Evolutionary conservation across 2,113 vertebrate species (phyloP).

Genomic region (Dicaeum eximium): DNA sequence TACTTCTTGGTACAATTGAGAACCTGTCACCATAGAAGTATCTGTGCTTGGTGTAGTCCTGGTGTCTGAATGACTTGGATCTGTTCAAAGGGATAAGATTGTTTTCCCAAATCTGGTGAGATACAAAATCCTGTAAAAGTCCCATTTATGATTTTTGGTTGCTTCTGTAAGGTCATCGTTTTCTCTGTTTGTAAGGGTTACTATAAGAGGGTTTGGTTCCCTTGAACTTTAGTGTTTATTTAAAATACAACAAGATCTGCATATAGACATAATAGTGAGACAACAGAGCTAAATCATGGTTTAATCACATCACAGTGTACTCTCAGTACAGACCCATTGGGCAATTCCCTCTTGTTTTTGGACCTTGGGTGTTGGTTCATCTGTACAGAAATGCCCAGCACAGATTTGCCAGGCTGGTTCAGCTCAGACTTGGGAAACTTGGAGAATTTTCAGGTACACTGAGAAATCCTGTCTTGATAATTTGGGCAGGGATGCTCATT

Average conservation of each 20-base stretch:
- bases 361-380: background rate
- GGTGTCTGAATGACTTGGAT: background rate
- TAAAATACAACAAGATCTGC: background rate
- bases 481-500: background rate
- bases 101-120: background rate
- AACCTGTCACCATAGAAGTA: background rate
- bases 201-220: background rate
- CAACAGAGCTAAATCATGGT: background rate
- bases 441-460: background rate
- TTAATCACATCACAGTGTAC: background rate
- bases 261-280: background rate
- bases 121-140: background rate
- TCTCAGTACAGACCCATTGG: background rate
- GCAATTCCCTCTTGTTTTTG: background rate
- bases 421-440: background rate
- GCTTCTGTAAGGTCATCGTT: background rate
- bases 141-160: background rate
- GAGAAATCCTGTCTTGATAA: background rate
- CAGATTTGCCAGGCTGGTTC: background rate
- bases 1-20: background rate
- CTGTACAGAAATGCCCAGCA: background rate
- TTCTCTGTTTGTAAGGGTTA: background rate
- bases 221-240: background rate
- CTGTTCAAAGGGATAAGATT: background rate
- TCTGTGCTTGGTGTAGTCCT: background rate